Evolutionary conservation across 2,797 vertebrate species (phyloP).

Genomic region (Sebastolobus alascanus): DNA sequence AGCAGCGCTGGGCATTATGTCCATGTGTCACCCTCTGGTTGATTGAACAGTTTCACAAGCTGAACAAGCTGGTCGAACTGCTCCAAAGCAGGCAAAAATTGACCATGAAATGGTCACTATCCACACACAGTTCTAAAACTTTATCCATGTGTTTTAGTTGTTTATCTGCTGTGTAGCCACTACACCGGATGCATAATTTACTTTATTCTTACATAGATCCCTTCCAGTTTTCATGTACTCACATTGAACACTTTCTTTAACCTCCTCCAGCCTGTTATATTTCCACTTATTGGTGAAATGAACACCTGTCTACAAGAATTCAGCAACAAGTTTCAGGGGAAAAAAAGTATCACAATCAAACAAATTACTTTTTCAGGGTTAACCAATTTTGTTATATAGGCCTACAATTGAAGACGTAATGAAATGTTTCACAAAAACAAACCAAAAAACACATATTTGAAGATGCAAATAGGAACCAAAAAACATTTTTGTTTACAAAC

Average conservation of each 20-base stretch:
- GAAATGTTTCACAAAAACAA: not conserved
- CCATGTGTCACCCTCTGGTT: conserved; percentile 6
- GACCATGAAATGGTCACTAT: not conserved
- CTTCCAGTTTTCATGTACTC: not conserved
- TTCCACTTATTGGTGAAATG: not conserved
- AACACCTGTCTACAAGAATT: not conserved
- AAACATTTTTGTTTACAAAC: not conserved
- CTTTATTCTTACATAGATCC: not conserved
- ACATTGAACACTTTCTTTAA: not conserved
- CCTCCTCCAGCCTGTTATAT: not conserved
- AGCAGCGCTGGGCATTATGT: not conserved
- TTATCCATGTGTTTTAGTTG: not conserved
- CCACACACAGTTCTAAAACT: not conserved
- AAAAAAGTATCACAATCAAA: not conserved
- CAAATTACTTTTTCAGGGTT: not conserved
- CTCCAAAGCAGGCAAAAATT: conserved; percentile 1
- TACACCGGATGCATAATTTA: not conserved
- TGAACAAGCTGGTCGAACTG: not conserved
- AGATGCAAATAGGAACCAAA: not conserved
- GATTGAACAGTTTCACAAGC: conserved; percentile 15
- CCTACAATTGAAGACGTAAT: not conserved
- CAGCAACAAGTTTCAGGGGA: not conserved
- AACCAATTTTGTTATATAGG: not conserved
- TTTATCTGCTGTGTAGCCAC: not conserved
- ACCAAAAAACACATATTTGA: not conserved